Conservation (phyloP, 2,113 vertebrate species). For the Oplegnathus fasciatus region DNA sequence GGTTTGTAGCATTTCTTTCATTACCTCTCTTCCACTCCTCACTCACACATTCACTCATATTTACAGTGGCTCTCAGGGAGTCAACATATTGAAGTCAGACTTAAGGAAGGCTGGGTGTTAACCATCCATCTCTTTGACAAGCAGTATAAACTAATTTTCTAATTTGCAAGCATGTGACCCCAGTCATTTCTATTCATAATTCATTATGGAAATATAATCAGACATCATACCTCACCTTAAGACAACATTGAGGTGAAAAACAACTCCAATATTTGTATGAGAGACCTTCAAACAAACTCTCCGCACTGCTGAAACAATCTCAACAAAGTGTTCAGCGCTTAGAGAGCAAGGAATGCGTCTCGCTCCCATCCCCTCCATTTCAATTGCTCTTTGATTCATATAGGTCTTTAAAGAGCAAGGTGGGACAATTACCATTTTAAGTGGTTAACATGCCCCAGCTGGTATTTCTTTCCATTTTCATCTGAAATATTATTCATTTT, state of each 20-base stretch:
- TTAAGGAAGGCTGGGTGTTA: constrained; percentile 66
- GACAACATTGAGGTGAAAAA: constrained; percentile 60
- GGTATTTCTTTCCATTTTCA: constrained; percentile 65
- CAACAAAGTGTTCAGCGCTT: constrained; percentile 20
- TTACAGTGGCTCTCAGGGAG: constrained; percentile 47
- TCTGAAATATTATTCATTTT: constrained; percentile 76
- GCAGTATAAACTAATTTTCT: constrained; percentile 80
- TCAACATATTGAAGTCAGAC: constrained; percentile 53
- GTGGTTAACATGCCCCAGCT: constrained; percentile 72
- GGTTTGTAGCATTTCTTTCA: constrained; percentile 46
- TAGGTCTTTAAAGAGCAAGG: constrained; percentile 63
- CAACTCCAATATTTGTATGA: constrained; percentile 27
- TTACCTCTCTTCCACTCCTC: constrained; percentile 18
- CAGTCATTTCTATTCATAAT: constrained; percentile 79
- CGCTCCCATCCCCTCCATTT: constrained; percentile 54
- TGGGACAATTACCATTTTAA: constrained; percentile 82
- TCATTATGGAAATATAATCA: constrained; percentile 83
- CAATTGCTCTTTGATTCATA: constrained; percentile 73
- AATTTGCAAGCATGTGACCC: constrained; percentile 80
- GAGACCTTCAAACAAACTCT: constrained; percentile 57
- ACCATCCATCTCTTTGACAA: constrained; percentile 76
- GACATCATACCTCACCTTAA: constrained; percentile 74
- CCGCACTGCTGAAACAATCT: constrained; percentile 39
- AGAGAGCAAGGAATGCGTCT: constrained; percentile 28
- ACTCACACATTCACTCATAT: constrained; percentile 49